phyloP scores from a whole-genome alignment of 2,113 vertebrate species.

The Noctilio leporinus region DNA sequence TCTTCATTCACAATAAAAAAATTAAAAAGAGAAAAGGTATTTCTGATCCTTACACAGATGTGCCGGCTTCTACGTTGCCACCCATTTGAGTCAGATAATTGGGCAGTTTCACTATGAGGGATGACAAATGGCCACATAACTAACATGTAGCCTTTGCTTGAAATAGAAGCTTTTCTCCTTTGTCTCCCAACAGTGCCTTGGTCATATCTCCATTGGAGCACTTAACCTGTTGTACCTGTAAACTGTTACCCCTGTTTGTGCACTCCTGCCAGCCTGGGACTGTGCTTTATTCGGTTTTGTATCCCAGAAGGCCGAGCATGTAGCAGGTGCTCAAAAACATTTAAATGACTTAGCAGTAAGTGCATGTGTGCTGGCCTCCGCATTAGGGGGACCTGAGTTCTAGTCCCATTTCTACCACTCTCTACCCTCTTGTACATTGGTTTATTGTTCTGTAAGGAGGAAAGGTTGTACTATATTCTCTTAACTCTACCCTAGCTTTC shows the following conservation, averaged over 20 bases:
- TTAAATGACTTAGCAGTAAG: background rate
- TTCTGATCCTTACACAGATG: background rate
- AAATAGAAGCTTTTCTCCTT: background rate
- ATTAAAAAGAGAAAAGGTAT: background rate
- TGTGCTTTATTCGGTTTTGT: background rate
- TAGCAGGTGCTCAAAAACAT: background rate
- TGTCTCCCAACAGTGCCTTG: background rate
- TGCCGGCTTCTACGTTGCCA: background rate
- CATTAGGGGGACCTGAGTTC: background rate
- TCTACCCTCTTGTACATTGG: background rate
- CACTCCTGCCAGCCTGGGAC: background rate
- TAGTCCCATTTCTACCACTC: background rate
- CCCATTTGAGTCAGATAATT: background rate
- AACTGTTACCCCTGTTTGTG: background rate
- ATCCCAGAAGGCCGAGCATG: background rate
- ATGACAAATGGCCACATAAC: background rate
- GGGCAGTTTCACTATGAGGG: background rate
- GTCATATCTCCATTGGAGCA: background rate
- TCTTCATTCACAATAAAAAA: background rate
- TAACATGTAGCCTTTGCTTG: background rate
- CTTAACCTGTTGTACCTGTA: background rate
- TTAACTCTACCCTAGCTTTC: background rate
- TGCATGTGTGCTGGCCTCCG: background rate
- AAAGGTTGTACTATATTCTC: background rate
- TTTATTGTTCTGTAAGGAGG: background rate